Evolutionary conservation across 2,888 invertebrate genomes (phyloP), one percentile per base, ranked within the genome.

Genomic region (Pristionchus arcanus): DNA sequence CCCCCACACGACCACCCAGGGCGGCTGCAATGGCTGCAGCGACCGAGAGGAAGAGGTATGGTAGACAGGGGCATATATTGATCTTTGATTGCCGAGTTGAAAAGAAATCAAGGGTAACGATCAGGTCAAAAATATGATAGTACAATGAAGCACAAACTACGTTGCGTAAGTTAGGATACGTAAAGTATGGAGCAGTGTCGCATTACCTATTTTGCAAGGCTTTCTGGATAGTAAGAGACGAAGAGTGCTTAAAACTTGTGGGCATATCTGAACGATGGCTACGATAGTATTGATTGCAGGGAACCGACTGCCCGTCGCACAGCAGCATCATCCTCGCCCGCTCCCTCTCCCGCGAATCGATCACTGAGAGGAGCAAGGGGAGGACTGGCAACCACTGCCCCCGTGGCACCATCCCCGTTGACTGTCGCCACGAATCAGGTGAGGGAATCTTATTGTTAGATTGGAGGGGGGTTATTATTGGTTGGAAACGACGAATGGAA

Each of bases 391-490:
- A 53, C 28, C n/a, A 81, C 53, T 9, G 49, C n/a, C 3, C 81
- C 81, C n/a, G 81, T 28, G 11, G 15, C 59, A 4, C 84, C 84
- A 16, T 85, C 84, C 11, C 84, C 84, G 0, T 37, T 85, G 13
- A 85, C 84, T 13, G 84, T 85, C 1, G 31, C 84, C 25, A 85
- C 81, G 21, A 81, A 53, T 81, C 81, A 81, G 81, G 81, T 77
- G 49, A 74, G 37, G 19, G 34, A 25, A n/a, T n/a, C 7, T 25
- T 21, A 63, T 63, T 63, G 9, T 25, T 63, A n/a, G n/a, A n/a
- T 37, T 68, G 37, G 37, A 7, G 28, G 37, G 77, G 3, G 34
- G 42, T 25, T 81, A 49, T 37, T 42, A 7, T 71, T 34, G 34
- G 0, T 34, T 16, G 31, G 31, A 0, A 7, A 3, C 42, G 7